Base-by-base conservation (phyloP, 2,113 vertebrate species). In the Alethe castanea region DNA sequence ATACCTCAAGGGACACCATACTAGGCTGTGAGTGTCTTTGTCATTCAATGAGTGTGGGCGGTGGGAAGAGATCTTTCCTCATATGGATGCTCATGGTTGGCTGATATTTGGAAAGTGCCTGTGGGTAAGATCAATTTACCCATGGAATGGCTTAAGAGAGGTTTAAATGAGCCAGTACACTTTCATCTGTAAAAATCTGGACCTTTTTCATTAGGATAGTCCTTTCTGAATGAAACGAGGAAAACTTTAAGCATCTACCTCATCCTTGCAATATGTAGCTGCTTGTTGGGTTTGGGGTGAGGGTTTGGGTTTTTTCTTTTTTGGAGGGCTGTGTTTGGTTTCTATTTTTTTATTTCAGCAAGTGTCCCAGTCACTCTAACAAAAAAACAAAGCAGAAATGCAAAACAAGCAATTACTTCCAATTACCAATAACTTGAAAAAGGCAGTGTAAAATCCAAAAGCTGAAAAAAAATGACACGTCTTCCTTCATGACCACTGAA, bases 91-190 rank as follows among this genome's bases (percentile, higher is more conserved):
- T n/a, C 28, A 16, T 8, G 36, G 86, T 23, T 81, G 56, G 72
- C 65, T 94, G 83, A 76, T 73, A 89, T 91, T 95, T 91, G 40
- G 22, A 33, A 81, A 94, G 66, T 61, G 77, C 73, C 69, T 54
- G 44, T 60, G 89, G 72, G 48, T 44, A 84, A 61, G 61, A 94
- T 1, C 19, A 40, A 8, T 81, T 89, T 79, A 84, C 52, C 47
- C 17, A 3, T 80, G 66, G 71, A 54, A 38, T 36, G 71, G 73
- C 20, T 91, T 82, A 42, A 76, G 86, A 61, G n/a, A 31, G n/a
- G 16, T 48, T 94, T 92, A 4, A 40, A 33, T 76, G 88, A 95
- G 31, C 86, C 88, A 86, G 54, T n/a, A 48, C 24, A 73, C 59
- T 93, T 86, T 50, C 36, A 67, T 87, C 73, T 76, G n/a, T 53